These are phyloP conservation scores for Oikopleura albicans DNA, from an alignment of 23 tunicate genomes.

Conservation along the genomic window DNA sequence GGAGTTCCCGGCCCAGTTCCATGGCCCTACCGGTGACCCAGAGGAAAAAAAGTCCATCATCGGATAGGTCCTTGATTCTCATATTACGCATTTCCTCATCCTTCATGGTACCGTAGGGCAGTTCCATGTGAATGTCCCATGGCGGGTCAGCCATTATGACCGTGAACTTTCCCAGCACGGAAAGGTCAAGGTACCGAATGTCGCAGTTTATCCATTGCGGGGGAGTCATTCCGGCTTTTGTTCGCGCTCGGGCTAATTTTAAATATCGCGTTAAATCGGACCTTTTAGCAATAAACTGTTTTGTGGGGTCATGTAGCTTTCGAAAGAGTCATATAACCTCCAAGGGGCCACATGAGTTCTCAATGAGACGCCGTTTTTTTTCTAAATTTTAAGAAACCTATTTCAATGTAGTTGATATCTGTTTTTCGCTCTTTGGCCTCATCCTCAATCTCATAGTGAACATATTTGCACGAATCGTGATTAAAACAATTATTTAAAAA, in stretches of 20 bases:
- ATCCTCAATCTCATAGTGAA: slow-evolving; percentile 92
- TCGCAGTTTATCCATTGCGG: slow-evolving; percentile 54
- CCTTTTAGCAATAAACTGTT: not conserved
- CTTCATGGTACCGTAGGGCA: slow-evolving; percentile 99
- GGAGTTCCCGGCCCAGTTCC: slow-evolving; percentile 49
- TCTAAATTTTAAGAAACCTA: not conserved
- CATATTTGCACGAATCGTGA: slow-evolving; percentile 97
- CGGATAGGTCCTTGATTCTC: slow-evolving; percentile 82
- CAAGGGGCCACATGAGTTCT: too few relatives aligned
- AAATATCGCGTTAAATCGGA: too few relatives aligned
- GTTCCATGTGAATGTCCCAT: slow-evolving; percentile 99
- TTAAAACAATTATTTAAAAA: slow-evolving; percentile 93
- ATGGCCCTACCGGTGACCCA: slow-evolving; percentile 99
- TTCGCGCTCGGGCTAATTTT: not conserved
- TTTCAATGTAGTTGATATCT: not conserved
- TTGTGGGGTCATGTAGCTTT: too few relatives aligned
- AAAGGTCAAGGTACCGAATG: slow-evolving; percentile 50
- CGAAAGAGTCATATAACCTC: too few relatives aligned
- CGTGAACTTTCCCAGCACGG: slow-evolving; percentile 72
- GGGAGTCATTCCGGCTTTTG: not conserved
- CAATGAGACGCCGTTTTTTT: not conserved
- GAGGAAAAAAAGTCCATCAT: slow-evolving; percentile 76
- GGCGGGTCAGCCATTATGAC: slow-evolving; percentile 99
- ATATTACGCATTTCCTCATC: slow-evolving; percentile 69
- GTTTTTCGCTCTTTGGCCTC: slow-evolving; percentile 33